phyloP scores from a whole-genome alignment of 1,140 invertebrate genomes.

The Diachasma alloeum region DNA sequence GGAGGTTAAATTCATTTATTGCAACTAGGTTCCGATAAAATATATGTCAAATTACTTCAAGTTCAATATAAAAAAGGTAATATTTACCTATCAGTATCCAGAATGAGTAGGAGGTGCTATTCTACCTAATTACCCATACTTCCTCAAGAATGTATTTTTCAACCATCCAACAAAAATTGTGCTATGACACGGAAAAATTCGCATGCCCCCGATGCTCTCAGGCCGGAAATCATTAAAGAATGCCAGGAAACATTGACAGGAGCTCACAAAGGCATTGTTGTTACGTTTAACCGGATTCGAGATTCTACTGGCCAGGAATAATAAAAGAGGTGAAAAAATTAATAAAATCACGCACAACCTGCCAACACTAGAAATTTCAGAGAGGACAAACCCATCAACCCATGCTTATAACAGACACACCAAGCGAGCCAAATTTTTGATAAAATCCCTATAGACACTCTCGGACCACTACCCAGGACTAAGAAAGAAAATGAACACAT shows the following conservation, averaged over 20 bases:
- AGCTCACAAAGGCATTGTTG: constrained; percentile 19
- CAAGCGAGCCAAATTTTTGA: constrained; percentile 26
- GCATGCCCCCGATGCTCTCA: background rate
- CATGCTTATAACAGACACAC: constrained; percentile 36
- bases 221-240: constrained; percentile 19
- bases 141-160: background rate
- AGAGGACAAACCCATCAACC: constrained; percentile 15
- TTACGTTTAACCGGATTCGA: no score
- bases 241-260: constrained; percentile 1
- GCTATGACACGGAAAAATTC: constrained; percentile 5
- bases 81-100: no score
- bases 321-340: background rate
- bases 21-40: no score
- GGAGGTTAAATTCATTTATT: no score
- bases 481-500: constrained; percentile 42
- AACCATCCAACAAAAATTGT: background rate
- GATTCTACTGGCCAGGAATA: background rate
- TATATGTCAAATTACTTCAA: no score
- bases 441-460: constrained; percentile 40
- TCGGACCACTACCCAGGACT: constrained; percentile 43
- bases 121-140: no score
- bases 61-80: no score
- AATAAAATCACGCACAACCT: background rate
- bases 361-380: background rate
- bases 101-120: no score